Evolutionary conservation across 2,113 vertebrate genomes (phyloP).

Genomic region (Proterorhinus semilunaris): DNA sequence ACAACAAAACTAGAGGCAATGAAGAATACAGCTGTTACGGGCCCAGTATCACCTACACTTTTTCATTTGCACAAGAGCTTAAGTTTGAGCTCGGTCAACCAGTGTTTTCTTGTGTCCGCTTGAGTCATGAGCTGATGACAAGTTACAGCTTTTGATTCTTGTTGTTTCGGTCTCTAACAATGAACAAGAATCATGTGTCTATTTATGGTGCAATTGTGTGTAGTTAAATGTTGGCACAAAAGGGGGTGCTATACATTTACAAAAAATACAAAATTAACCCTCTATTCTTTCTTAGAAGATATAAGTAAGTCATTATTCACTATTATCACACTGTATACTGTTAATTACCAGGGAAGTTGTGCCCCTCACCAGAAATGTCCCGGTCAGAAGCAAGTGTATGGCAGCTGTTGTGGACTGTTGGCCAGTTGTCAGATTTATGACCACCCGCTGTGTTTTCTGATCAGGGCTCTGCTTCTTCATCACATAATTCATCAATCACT

Average conservation of each 20-base stretch:
- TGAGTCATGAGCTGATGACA: not conserved
- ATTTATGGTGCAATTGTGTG: not conserved
- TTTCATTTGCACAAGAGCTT: not conserved
- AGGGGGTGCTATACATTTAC: not conserved
- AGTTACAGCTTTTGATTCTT: not conserved
- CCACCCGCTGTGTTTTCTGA: not conserved
- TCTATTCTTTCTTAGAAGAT: not conserved
- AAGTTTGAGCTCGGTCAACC: not conserved
- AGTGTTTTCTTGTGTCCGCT: not conserved
- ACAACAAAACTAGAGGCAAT: no score
- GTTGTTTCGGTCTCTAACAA: not conserved
- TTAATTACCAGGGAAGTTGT: no score
- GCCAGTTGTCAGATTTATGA: no score
- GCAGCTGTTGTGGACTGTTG: not conserved
- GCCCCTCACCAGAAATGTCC: no score
- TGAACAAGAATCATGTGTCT: not conserved
- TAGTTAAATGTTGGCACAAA: not conserved
- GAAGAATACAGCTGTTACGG: no score
- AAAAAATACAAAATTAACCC: not conserved
- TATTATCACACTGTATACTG: no score
- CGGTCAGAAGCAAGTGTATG: no score
- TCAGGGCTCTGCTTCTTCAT: constrained; percentile 16
- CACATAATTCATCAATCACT: constrained; percentile 21
- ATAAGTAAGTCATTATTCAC: no score
- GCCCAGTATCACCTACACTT: not conserved